Evolutionary conservation across 2,113 vertebrate species (phyloP).

Genomic region (Aramus guarauna): DNA sequence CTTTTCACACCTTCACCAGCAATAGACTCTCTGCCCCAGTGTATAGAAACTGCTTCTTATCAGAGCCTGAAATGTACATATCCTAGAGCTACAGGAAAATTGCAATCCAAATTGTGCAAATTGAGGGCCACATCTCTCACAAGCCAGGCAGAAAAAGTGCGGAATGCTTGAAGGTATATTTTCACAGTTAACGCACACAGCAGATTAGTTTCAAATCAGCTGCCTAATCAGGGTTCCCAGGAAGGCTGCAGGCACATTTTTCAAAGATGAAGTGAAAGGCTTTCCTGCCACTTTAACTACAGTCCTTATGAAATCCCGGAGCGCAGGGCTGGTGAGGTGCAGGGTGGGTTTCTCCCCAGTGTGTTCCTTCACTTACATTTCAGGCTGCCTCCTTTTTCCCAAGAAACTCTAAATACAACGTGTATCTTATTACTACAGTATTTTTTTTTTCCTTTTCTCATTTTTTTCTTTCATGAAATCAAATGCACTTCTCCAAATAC

Average conservation of each 20-base stretch:
- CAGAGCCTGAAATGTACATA: conserved; percentile 17
- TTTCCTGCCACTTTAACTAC: neutral
- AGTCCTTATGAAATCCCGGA: neutral
- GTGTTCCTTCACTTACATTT: neutral
- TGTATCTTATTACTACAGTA: neutral
- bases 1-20: neutral
- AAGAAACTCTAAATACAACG: neutral
- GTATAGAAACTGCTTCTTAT: conserved; percentile 13
- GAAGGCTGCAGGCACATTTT: conserved; percentile 29
- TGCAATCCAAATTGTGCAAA: conserved; percentile 31
- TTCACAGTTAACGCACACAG: conserved; percentile 13
- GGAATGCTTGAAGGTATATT: neutral
- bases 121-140: conserved; percentile 7
- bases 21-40: neutral
- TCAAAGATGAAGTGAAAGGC: conserved; percentile 20
- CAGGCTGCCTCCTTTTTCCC: neutral
- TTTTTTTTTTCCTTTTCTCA: neutral
- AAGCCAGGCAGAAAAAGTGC: conserved; percentile 8
- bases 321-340: accelerated
- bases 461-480: neutral
- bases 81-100: conserved; percentile 51
- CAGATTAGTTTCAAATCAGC: conserved; percentile 55
- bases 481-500: neutral
- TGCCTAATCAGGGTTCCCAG: conserved; percentile 34
- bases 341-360: neutral